Percentiles rank a stretch among this genome's conserved stretches.
Conservation (phyloP, 2,113 vertebrate genomes). For the Thalassoma bifasciatum region DNA sequence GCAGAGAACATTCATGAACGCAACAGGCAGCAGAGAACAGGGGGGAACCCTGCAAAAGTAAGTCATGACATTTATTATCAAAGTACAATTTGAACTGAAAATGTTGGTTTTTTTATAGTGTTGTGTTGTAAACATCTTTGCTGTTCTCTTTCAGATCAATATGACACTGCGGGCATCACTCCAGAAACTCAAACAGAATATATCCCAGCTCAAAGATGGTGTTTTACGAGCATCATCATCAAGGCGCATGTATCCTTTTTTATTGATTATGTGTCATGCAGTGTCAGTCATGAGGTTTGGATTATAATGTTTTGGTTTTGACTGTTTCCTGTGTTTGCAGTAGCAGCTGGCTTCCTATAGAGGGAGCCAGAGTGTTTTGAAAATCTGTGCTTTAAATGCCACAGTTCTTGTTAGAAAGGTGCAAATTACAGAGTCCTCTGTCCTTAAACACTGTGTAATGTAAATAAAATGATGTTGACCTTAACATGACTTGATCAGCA, state of each 20-base stretch:
- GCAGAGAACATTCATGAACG: constrained; percentile 93
- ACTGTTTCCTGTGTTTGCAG: constrained; percentile 33
- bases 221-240: constrained; percentile 88
- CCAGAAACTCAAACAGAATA: constrained; percentile 92
- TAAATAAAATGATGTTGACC: constrained; percentile 13
- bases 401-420: too few species aligned
- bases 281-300: constrained; percentile 26
- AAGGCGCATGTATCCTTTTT: constrained; percentile 90
- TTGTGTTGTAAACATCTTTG: background rate
- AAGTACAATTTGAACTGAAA: background rate
- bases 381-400: constrained; percentile 13
- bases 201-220: constrained; percentile 88
- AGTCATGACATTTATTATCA: background rate
- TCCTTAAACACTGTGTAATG: background rate
- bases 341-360: constrained; percentile 53
- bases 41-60: constrained; percentile 92
- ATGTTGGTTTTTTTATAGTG: background rate
- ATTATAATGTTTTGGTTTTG: constrained; percentile 1
- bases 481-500: constrained; percentile 82
- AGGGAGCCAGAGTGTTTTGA: constrained; percentile 64
- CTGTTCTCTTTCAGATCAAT: constrained; percentile 84
- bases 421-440: background rate
- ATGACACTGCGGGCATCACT: constrained; percentile 88
- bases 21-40: constrained; percentile 88
- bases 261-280: constrained; percentile 2